These are phyloP conservation scores for Resseliella maxima DNA, from an alignment of 2,888 invertebrate genomes.

Conservation along the genomic window DNA sequence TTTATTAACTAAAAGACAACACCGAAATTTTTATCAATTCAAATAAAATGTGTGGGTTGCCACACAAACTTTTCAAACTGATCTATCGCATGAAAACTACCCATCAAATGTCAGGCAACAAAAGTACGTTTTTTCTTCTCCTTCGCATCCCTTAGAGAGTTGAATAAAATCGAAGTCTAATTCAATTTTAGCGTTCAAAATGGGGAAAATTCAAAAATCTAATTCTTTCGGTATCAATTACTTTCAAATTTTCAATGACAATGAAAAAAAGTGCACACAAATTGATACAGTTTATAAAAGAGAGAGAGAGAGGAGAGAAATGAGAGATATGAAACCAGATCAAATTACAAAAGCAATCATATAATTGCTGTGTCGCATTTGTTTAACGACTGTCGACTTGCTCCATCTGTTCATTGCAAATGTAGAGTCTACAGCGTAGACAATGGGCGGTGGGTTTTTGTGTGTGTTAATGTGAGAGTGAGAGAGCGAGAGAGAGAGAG, in stretches of 20 bases:
- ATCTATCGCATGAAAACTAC: neutral
- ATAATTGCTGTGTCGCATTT: slow-evolving; percentile 53
- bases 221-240: slow-evolving; percentile 14
- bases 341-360: slow-evolving; percentile 53
- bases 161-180: slow-evolving; percentile 47
- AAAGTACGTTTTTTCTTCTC: neutral
- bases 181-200: slow-evolving; percentile 15
- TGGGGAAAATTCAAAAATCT: slow-evolving; percentile 43
- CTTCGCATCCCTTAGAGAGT: neutral
- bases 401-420: neutral
- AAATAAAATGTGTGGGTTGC: neutral
- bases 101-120: neutral
- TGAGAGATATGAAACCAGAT: slow-evolving; percentile 24
- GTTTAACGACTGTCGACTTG: slow-evolving; percentile 44
- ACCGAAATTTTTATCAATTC: neutral
- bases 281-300: neutral
- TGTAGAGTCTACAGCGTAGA: neutral
- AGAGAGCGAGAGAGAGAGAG: neutral
- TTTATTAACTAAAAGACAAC: neutral
- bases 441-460: neutral
- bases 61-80: neutral
- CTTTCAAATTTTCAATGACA: neutral
- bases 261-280: neutral
- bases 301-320: neutral
- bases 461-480: too few species aligned